Base-by-base conservation (phyloP, 1,140 invertebrate genomes). In the Atta colombica region DNA sequence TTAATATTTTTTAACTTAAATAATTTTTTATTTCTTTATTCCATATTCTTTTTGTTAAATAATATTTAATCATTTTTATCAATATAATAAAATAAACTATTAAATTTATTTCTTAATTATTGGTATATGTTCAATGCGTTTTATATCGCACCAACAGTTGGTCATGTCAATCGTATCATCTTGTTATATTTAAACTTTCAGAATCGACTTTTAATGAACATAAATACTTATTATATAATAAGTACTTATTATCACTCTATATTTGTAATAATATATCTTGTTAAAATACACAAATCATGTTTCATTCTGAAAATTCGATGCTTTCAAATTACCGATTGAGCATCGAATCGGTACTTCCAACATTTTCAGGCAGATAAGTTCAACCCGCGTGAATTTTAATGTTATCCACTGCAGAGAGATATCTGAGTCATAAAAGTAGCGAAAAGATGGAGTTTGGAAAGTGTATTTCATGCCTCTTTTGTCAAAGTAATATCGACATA, bases 401-500 rank as follows among this genome's bases (percentile, higher is more conserved):
- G 45, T 82, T 82, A 82, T 74, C 80, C 16, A 61, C 21, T 49
- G 80, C 31, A 49, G 55, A 10, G 12, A 74, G 12, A n/a, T 10
- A 60, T 6, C 14, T 12, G 18, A 74, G 68, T 74, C 35, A 21
- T 14, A 7, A 49, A 60, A 49, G 2, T 61, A 8, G 3, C 39
- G 3, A 21, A 21, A 49, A 82, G 80, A 74, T 82, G 80, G 80
- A 82, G 68, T 39, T 8, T 60, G 55, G 53, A 60, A 74, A 31
- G 53, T 21, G n/a, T 31, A 25, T 58, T 71, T 0, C 7, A 69
- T 14, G 18, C 10, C 3, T 31, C 16, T 60, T 45, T 5, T 51
- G 25, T 61, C 25, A 72, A 28, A 74, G 39, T 74, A 25, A 84
- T 84, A 84, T 84, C 39, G 80, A 84, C n/a, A 60, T 63, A 84